Percentiles rank a stretch among this genome's conserved stretches.
These are phyloP conservation scores for Drosophila mayri DNA, from an alignment of 1,140 invertebrate species.

Conservation along the genomic window DNA sequence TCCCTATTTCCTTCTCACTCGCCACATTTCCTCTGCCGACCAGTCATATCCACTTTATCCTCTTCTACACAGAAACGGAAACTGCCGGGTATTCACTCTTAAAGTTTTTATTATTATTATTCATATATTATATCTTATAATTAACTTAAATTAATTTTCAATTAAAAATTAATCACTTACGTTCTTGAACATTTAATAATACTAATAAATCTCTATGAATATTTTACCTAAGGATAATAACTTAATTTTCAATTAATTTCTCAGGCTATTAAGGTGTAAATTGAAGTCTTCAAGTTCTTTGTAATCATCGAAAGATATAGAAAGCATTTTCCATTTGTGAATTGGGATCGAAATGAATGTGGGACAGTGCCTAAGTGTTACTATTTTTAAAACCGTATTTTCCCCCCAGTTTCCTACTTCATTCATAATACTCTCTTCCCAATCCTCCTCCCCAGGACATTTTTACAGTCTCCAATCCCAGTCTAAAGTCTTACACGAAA, in stretches of 20 bases:
- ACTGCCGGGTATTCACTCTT: background rate
- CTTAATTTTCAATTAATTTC: background rate
- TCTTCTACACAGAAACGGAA: background rate
- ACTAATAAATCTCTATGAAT: background rate
- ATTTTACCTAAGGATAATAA: background rate
- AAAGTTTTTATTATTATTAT: background rate
- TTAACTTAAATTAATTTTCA: background rate
- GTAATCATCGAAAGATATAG: background rate
- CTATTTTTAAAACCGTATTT: constrained; percentile 60
- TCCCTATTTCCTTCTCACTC: background rate
- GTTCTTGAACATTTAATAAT: background rate
- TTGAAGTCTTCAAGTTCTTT: background rate
- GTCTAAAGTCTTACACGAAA: constrained; percentile 64
- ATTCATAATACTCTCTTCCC: background rate
- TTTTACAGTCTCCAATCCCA: constrained; percentile 27
- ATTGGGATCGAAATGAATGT: constrained; percentile 65
- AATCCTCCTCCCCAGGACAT: background rate
- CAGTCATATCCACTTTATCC: background rate
- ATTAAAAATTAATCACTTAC: background rate
- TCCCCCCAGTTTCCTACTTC: background rate
- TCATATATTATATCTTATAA: background rate
- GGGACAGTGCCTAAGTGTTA: constrained; percentile 73
- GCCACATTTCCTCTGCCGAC: background rate
- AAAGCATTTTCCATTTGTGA: constrained; percentile 61
- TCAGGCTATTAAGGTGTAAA: no score